Conservation (phyloP, 2,797 vertebrate species). For the Botia almorhae region DNA sequence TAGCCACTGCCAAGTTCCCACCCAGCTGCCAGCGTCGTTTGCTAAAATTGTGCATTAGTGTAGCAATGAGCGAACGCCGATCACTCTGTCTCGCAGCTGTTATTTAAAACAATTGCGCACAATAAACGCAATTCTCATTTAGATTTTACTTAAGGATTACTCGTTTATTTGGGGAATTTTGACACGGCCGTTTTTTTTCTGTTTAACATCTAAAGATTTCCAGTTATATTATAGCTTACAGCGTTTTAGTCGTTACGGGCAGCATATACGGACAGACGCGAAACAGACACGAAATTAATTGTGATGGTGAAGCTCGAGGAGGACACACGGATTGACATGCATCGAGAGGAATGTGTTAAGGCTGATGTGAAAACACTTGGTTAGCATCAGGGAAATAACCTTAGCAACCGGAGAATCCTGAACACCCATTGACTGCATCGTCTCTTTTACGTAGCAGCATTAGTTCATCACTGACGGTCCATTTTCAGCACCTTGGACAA, state of each 20-base stretch:
- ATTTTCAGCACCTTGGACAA: conserved; percentile 63
- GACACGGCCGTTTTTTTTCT: background rate
- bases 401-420: conserved; percentile 37
- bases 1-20: conserved; percentile 43
- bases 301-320: background rate
- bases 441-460: conserved; percentile 24
- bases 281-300: conserved; percentile 26
- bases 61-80: conserved; percentile 1
- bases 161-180: background rate
- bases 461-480: conserved; percentile 40
- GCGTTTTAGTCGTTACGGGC: background rate
- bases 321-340: background rate
- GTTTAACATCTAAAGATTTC: background rate
- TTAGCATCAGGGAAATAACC: conserved; percentile 19
- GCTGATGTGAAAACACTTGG: conserved; percentile 22
- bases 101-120: conserved; percentile 8
- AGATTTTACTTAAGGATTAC: conserved; percentile 16
- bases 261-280: conserved; percentile 27
- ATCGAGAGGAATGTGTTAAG: background rate
- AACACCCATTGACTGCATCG: conserved; percentile 33
- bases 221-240: conserved; percentile 4
- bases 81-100: background rate
- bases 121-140: conserved; percentile 1
- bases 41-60: conserved; percentile 23
- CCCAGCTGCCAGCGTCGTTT: conserved; percentile 7